phyloP scores from a whole-genome alignment of 2,888 invertebrate species.

The Drosophila mercatorum region DNA sequence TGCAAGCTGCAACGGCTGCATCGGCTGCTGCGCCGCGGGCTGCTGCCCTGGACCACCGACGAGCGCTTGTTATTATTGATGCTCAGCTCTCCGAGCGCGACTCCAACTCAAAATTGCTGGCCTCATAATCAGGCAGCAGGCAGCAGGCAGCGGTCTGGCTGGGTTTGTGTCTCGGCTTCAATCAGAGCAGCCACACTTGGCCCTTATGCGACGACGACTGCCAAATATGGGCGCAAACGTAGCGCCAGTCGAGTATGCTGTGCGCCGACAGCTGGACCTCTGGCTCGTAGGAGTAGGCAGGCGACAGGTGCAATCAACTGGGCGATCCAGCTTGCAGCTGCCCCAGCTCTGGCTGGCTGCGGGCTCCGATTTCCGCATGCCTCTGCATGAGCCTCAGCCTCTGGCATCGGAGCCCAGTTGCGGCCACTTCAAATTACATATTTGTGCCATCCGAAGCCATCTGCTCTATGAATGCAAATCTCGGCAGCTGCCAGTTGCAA shows the following conservation, averaged over 20 bases:
- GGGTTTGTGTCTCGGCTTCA: constrained; percentile 62
- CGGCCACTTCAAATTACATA: constrained; percentile 12
- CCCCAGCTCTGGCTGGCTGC: constrained; percentile 35
- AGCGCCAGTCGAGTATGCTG: constrained; percentile 63
- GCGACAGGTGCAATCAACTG: constrained; percentile 77
- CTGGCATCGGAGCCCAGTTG: constrained; percentile 26
- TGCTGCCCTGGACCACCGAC: constrained; percentile 66
- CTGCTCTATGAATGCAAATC: constrained; percentile 12
- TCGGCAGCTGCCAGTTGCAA: constrained; percentile 3
- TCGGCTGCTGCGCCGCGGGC: constrained; percentile 43
- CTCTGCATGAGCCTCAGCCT: not conserved
- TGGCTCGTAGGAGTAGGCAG: constrained; percentile 62
- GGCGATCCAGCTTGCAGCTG: constrained; percentile 38
- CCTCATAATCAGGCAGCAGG: constrained; percentile 65
- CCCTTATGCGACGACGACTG: constrained; percentile 2
- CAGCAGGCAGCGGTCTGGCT: not conserved
- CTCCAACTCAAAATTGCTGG: constrained; percentile 48
- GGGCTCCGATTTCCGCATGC: constrained; percentile 71
- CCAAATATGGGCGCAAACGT: constrained; percentile 73
- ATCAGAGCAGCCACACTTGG: constrained; percentile 50
- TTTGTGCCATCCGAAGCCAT: not conserved
- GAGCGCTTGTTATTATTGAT: constrained; percentile 51
- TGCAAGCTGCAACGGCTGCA: constrained; percentile 37
- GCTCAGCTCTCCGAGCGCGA: constrained; percentile 33
- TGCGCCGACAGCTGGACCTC: constrained; percentile 14